Base-by-base conservation (phyloP, 2,797 vertebrate species). In the Pseudomugil gertrudae region DNA sequence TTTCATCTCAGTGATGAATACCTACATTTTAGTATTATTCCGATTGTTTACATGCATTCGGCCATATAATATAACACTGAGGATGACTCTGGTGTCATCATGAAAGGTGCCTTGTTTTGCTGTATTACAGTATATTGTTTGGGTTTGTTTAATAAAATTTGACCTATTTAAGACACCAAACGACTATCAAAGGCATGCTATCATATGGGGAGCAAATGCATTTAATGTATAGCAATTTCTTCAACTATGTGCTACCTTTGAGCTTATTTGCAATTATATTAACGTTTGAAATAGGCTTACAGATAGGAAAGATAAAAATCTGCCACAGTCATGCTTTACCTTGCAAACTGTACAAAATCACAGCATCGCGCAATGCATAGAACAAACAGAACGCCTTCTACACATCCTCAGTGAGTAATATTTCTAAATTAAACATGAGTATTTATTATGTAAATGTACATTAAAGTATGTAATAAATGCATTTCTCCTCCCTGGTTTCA, bases 271-370 rank as follows among this genome's bases (percentile, higher is more conserved):
- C 45, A 19, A 47, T 23, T 10, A 11, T n/a, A 9, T 65, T 55
- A 19, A 32, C 23, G 27, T 5, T 64, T 55, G 24, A 32, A n/a
- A 58, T 43, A 7, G n/a, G 38, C 5, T 8, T 58, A 26, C 10
- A 43, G 19, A 19, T 45, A 21, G 19, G 17, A 0, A 43, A 43
- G 2, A 45, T 21, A 32, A 33, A 47, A 9, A 19, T 7, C 24
- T 3, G n/a, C 43, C 9, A 52, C 32, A 17, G 32, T 17, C 1
- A 19, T 63, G 24, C 35, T 47, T 69, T 50, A 80, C 62, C 66
- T 52, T 58, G 36, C 56, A 38, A 23, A 10, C 21, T 62, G 56
- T 81, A 80, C 76, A 57, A 76, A 80, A 71, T 72, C 80, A 81
- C 78, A 84, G 84, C 78, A 79, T 27, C 40, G 48, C 50, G 38